These are phyloP conservation scores for Hemiprocne comata DNA, from an alignment of 2,113 vertebrate genomes.

Conservation along the genomic window DNA sequence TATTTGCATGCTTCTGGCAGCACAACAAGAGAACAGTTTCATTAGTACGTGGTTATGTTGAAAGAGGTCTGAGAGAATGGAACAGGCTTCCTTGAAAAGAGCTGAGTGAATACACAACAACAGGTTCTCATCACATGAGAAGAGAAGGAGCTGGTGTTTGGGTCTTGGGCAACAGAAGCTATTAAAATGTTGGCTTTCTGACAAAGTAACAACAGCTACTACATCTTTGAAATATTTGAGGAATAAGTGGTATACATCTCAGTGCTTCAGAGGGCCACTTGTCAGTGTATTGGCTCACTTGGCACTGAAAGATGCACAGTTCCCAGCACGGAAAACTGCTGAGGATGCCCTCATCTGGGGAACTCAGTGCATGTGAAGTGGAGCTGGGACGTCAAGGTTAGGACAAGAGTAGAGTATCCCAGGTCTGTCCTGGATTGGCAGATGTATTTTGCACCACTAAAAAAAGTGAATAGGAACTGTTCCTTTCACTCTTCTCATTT, in stretches of 20 bases:
- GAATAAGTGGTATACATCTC: background rate
- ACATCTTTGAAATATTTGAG: background rate
- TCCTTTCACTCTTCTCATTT: background rate
- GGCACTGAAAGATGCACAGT: background rate
- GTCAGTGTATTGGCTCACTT: background rate
- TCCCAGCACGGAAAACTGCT: rapidly evolving
- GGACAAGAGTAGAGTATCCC: background rate
- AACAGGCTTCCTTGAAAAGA: background rate
- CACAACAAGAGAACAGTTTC: background rate
- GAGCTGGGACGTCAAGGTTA: background rate
- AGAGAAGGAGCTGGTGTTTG: background rate
- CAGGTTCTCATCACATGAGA: background rate
- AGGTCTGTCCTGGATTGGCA: background rate
- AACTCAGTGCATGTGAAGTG: background rate
- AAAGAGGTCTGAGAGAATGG: background rate
- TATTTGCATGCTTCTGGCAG: background rate
- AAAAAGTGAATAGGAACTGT: background rate
- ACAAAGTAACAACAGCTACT: background rate
- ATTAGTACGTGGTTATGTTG: background rate
- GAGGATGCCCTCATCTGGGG: rapidly evolving
- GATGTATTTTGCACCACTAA: background rate
- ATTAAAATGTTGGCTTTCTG: constrained; percentile 25
- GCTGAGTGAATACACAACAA: background rate
- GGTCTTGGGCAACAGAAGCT: background rate
- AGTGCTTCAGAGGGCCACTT: background rate